Evolutionary conservation across 2,888 invertebrate genomes (phyloP), one percentile per base, ranked within the genome.

Genomic region (Xanthostigma xanthostigma): DNA sequence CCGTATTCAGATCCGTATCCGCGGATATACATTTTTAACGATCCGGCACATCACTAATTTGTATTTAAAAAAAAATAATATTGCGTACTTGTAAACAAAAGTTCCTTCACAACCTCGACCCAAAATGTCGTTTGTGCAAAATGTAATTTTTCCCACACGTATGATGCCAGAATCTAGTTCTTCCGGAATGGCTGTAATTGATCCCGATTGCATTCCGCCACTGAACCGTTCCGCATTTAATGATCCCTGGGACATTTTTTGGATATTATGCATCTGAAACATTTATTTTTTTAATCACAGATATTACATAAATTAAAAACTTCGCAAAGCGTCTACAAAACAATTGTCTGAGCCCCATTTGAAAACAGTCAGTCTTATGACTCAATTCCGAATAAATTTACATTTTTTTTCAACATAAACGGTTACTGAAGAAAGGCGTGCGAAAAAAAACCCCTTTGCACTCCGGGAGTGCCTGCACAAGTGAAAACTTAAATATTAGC

Each of bases 51-150:
- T 44, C 40, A 47, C 17, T 17, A 17, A n/a, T n/a, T n/a, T n/a
- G n/a, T n/a, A n/a, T 38, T 34, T n/a, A 45, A 38, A 33, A 45
- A 38, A 33, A 10, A 48, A 37, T 44, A 47, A 36, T 27, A 37
- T 36, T 45, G 57, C 58, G 66, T 64, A 89, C 84, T 78, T 87
- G 66, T 90, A 97, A 34, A 98, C 97, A 69, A 95, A 92, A 1
- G 98, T 98, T 37, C 98, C 98, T 61, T 97, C 94, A 63, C 97
- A 96, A 0, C 98, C 98, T 66, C 93, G 93, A 1, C 97, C 98
- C 8, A 98, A 69, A 27, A 95, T 79, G 54, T 86, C 78, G 45
- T 79, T 78, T 0, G 91, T 85, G 60, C 88, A 77, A 64, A 95
- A 96, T 13, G 77, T 77, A 49, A 98, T 93, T 66, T 89, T 91